Conservation (phyloP, 2,888 invertebrate genomes). For the Dryadula phaetusa region DNA sequence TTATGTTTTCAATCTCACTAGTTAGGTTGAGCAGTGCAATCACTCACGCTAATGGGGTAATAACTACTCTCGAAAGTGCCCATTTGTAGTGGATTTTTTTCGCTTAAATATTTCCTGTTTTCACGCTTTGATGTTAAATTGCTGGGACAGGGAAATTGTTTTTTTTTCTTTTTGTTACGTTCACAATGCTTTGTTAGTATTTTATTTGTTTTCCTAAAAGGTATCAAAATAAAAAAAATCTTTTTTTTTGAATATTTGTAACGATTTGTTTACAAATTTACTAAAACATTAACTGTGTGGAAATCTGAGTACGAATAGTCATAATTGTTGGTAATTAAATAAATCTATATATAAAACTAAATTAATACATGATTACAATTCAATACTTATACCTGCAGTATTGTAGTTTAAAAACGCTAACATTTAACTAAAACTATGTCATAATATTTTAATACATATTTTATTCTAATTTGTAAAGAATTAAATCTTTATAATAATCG, state of each 20-base stretch:
- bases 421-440: too few relatives aligned
- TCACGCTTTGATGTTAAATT: constrained; percentile 53
- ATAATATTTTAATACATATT: too few relatives aligned
- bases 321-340: too few relatives aligned
- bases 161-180: background rate
- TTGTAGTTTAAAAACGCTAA: too few relatives aligned
- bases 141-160: constrained; percentile 23
- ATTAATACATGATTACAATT: too few relatives aligned
- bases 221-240: background rate
- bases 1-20: constrained; percentile 67
- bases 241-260: background rate
- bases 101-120: constrained; percentile 63
- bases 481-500: too few relatives aligned
- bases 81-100: constrained; percentile 69
- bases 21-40: constrained; percentile 57
- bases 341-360: too few relatives aligned
- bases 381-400: too few relatives aligned
- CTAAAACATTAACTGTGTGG: too few relatives aligned
- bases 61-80: constrained; percentile 70
- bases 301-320: too few relatives aligned
- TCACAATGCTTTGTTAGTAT: constrained; percentile 6
- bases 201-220: background rate
- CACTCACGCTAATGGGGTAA: constrained; percentile 71
- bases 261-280: background rate
- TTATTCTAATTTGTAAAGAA: too few relatives aligned